Base-by-base conservation (phyloP, 1,140 invertebrate genomes). In the Penaeus chinensis region DNA sequence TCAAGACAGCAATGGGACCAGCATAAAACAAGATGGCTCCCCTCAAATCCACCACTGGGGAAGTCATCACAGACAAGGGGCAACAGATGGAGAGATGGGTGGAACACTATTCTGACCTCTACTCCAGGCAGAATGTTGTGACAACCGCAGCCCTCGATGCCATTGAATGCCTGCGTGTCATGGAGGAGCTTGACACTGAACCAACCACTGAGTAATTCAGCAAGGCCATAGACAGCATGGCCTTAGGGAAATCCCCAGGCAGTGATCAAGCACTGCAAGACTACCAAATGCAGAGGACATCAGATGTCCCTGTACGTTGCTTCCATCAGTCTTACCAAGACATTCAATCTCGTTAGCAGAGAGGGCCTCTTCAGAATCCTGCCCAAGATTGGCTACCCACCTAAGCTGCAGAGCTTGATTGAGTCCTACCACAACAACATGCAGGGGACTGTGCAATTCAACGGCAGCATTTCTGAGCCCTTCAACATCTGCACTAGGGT, bases 221-320 rank as follows among this genome's bases (percentile, higher is more conserved):
- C n/a, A n/a, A n/a, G n/a, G n/a, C n/a, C n/a, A n/a, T n/a, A n/a
- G n/a, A n/a, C n/a, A n/a, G n/a, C n/a, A n/a, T n/a, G n/a, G n/a
- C n/a, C n/a, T n/a, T n/a, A n/a, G n/a, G n/a, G n/a, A n/a, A n/a
- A n/a, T n/a, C n/a, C n/a, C n/a, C n/a, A n/a, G n/a, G n/a, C n/a
- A n/a, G n/a, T n/a, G n/a, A n/a, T n/a, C n/a, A n/a, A n/a, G n/a
- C n/a, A n/a, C n/a, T n/a, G n/a, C n/a, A n/a, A n/a, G n/a, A n/a
- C n/a, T n/a, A n/a, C n/a, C n/a, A 74, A 74, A 24, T 74, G n/a
- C 69, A 74, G 69, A n/a, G 69, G 37, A n/a, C 69, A 74, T 24
- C 11, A n/a, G 11, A 10, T 16, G 69, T 32, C 69, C n/a, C 69
- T 74, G 11, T 74, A 16, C n/a, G n/a, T 74, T 10, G 69, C 69